Evolutionary conservation across 2,113 vertebrate species (phyloP).

Genomic region (Caracal caracal): DNA sequence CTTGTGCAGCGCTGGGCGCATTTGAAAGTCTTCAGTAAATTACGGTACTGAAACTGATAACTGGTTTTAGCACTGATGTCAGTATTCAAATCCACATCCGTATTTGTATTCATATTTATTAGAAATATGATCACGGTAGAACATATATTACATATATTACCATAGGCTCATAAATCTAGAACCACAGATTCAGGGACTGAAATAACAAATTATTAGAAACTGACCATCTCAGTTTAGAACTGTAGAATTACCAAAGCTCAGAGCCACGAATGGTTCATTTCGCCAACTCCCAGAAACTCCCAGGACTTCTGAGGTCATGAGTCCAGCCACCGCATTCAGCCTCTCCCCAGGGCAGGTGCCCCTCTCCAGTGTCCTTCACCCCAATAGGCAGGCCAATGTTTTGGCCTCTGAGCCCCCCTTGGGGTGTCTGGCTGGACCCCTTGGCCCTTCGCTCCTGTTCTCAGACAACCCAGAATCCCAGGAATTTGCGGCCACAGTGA

Average conservation of each 20-base stretch:
- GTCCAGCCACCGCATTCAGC: neutral
- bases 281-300: neutral
- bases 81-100: neutral
- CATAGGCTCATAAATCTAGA: neutral
- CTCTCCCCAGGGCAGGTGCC: neutral
- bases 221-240: slow-evolving; percentile 19
- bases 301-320: neutral
- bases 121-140: neutral
- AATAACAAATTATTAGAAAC: slow-evolving; percentile 30
- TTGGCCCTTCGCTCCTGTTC: slow-evolving; percentile 38
- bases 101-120: neutral
- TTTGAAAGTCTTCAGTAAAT: neutral
- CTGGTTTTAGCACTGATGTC: neutral
- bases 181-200: neutral
- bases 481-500: slow-evolving; percentile 68
- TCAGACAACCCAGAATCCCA: slow-evolving; percentile 77
- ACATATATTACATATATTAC: neutral
- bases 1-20: neutral
- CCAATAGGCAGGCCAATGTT: neutral
- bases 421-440: neutral
- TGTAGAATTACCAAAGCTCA: neutral
- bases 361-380: neutral
- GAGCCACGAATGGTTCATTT: neutral
- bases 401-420: neutral
- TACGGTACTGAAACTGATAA: neutral